phyloP scores from a whole-genome alignment of 2,888 invertebrate genomes.

The Allolobophora icterica region DNA sequence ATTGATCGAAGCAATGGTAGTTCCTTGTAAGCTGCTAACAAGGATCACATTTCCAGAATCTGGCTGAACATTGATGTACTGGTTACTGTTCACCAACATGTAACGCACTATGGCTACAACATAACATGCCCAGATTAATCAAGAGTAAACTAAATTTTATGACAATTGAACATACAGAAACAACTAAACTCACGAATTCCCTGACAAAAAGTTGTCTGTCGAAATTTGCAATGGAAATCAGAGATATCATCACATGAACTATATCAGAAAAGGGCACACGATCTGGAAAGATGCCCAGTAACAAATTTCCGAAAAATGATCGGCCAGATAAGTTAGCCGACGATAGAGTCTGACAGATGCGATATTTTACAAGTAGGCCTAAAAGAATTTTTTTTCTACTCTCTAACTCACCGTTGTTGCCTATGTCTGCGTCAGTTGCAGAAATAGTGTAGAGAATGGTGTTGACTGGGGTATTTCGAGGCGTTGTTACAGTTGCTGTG shows the following conservation, averaged over 20 bases:
- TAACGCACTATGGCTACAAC: slow-evolving; percentile 5
- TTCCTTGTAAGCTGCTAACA: neutral
- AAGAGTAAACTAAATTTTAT: neutral
- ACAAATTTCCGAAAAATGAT: neutral
- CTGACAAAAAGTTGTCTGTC: neutral
- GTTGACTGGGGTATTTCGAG: slow-evolving; percentile 26
- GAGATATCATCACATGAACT: neutral
- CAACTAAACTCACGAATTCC: neutral
- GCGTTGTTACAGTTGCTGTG: slow-evolving; percentile 25
- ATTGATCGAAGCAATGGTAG: neutral
- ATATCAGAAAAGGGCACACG: neutral
- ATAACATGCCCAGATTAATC: neutral
- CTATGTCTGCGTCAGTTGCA: slow-evolving; percentile 32
- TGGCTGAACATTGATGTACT: neutral
- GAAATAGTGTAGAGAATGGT: slow-evolving; percentile 17
- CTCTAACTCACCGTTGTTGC: neutral
- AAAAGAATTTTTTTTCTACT: neutral
- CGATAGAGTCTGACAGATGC: too few relatives aligned
- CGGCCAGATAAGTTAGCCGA: neutral
- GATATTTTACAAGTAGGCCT: too few relatives aligned
- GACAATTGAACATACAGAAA: neutral
- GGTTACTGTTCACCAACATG: neutral
- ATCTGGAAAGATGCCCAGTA: neutral
- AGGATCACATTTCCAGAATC: slow-evolving; percentile 25
- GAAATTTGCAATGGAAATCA: neutral